Evolutionary conservation across 2,888 invertebrate genomes (phyloP), one percentile per base, ranked within the genome.

Genomic region (Empis stercorea): DNA sequence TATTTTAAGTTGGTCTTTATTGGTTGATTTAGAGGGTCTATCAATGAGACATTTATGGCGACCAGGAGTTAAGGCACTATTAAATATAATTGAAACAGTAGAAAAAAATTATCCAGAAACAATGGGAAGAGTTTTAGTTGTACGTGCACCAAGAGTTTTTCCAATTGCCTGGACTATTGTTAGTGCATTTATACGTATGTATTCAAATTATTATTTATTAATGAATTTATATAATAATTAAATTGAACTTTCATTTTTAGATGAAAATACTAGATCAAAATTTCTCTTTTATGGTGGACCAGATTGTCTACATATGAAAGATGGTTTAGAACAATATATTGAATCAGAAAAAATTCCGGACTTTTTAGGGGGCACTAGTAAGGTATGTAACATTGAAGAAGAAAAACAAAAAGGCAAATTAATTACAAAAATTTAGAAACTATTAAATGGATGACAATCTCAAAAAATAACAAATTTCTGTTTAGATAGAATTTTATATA

Each of bases 1-100:
- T 2, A 79, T 94, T 30, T 84, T 86, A 44, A 82, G 87, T 43
- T 95, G 94, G 89, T 84, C 88, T 50, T 74, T 93, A 56, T 74
- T 95, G 48, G 85, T 95, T 30, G 94, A 95, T 72, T 74, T 95
- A 57, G 94, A 95, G 65, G 93, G 93, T 0, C 75, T 95, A 45
- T 92, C 91, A 67, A 93, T 95, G 92, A 76, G 94, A 4, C 94
- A 95, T 70, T 74, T 95, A 51, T 95, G 94, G 94, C 73, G 93
- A 54, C 94, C 94, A 0, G 94, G 94, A 20, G 84, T 95, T 53
- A 79, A 81, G 57, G 82, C 83, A 1, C 66, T 84, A 54, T 59
- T 68, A 7, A 61, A 75, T 51, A 79, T 84, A 52, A 86, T 86
- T 56, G 85, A 87, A 68, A 84, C 89, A 43, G 91, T 92, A 23